phyloP scores from a whole-genome alignment of 2,888 invertebrate genomes.

The Synanthedon tipuliformis region DNA sequence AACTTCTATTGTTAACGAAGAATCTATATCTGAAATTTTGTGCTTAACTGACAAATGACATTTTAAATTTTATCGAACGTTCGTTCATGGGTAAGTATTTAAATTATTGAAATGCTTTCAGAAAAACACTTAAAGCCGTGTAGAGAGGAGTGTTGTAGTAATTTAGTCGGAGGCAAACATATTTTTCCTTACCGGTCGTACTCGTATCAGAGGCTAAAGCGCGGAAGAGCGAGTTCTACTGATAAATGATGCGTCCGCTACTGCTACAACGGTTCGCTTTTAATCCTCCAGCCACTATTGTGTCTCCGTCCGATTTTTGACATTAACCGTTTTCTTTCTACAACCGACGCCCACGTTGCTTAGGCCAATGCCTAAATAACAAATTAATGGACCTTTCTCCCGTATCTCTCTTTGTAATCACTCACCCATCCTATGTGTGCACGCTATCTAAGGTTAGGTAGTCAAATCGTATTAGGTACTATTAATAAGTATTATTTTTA shows the following conservation, averaged over 20 bases:
- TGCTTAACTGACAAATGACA: too few relatives aligned
- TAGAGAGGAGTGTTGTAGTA: neutral
- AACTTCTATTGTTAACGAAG: too few relatives aligned
- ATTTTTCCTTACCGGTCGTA: constrained; percentile 24
- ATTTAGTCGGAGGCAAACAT: neutral
- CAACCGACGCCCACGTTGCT: constrained; percentile 44
- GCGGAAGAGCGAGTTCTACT: constrained; percentile 39
- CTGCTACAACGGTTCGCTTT: constrained; percentile 66
- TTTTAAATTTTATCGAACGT: too few relatives aligned
- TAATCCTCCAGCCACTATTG: constrained; percentile 60
- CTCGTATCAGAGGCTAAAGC: constrained; percentile 27
- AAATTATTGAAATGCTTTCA: neutral
- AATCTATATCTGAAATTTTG: too few relatives aligned
- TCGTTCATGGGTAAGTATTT: neutral
- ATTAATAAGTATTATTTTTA: too few relatives aligned
- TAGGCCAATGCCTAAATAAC: constrained; percentile 33
- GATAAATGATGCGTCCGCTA: constrained; percentile 64
- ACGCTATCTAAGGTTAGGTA: constrained; percentile 23
- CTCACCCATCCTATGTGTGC: constrained; percentile 21
- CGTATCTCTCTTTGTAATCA: constrained; percentile 49
- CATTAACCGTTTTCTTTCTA: constrained; percentile 46
- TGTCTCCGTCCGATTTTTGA: constrained; percentile 58
- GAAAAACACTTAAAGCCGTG: neutral
- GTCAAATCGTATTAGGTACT: too few relatives aligned
- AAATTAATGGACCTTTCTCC: constrained; percentile 47